Evolutionary conservation across 2,888 invertebrate species (phyloP), one percentile per base, ranked within the genome.

Genomic region (Lasioglossum figueresi): DNA sequence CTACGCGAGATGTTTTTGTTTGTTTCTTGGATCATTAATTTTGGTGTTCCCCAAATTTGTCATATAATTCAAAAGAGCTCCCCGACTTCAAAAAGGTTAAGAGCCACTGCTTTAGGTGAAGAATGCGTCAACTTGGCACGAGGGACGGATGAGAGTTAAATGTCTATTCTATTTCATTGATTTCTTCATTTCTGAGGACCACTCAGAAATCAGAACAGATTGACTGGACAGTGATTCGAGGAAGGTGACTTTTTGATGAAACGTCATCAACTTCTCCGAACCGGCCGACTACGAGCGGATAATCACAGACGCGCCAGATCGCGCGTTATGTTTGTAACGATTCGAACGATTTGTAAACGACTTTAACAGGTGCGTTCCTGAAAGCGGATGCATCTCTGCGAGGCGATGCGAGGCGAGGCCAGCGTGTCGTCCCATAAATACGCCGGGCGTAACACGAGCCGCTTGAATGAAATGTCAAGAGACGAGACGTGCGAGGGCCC

Each of bases 291-390:
- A 19, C 45, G 52, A 8, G 52, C 23, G 48, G 48, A 48, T 48
- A 19, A 48, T 52, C 52, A 23, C 23, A 10, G 52, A n/a, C 52
- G 6, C 82, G 63, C 43, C 48, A 52, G 34, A 70, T 68, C 0
- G 34, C 34, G 45, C 23, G 43, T 40, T 48, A 31, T 45, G 48
- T 78, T 63, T 52, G 70, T n/a, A 43, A n/a, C 77, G 74, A 63
- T 83, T 34, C 52, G 77, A 76, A 75, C 59, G 63, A 81, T 80
- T 66, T 43, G 45, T 68, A 63, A 45, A 52, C 59, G 34, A 31
- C 43, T 59, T 40, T 12, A 80, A 83, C 83, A 83, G 83, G 83
- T 83, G 83, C 83, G 63, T 74, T 68, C 34, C 52, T 37, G 74
- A 23, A 19, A 37, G 74, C 48, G 48, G 45, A 40, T 31, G 70